Conservation (phyloP, 1,140 invertebrate species). For the Littorina saxatilis region DNA sequence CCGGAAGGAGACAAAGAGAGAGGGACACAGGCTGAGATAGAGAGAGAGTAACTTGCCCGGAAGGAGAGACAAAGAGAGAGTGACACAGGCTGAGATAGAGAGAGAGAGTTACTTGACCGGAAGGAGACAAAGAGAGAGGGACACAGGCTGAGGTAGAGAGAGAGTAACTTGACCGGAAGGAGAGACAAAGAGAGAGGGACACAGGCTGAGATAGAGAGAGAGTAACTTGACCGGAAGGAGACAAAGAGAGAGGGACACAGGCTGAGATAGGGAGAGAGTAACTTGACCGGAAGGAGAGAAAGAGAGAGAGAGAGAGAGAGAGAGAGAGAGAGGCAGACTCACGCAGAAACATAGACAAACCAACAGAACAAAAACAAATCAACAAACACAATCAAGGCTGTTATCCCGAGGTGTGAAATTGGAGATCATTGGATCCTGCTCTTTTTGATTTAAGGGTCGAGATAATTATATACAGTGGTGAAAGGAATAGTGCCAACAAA, state of each 20-base stretch:
- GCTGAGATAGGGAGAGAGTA: neutral
- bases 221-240: neutral
- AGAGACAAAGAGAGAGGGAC: slow-evolving; percentile 11
- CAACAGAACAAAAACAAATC: neutral
- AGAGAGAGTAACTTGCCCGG: neutral
- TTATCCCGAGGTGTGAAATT: no score
- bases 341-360: neutral
- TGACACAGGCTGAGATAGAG: neutral
- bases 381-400: no score
- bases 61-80: neutral
- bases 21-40: neutral
- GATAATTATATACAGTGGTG: no score
- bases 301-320: neutral
- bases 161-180: neutral
- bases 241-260: no score
- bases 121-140: slow-evolving; percentile 32
- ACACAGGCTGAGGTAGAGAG: neutral
- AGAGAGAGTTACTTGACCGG: slow-evolving; percentile 19
- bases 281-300: neutral
- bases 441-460: no score
- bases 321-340: neutral
- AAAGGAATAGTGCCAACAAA: no score
- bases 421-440: no score
- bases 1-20: neutral
- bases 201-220: slow-evolving; percentile 28